Evolutionary conservation across 2,888 invertebrate species (phyloP).

Genomic region (Enchytraeus crypticus): DNA sequence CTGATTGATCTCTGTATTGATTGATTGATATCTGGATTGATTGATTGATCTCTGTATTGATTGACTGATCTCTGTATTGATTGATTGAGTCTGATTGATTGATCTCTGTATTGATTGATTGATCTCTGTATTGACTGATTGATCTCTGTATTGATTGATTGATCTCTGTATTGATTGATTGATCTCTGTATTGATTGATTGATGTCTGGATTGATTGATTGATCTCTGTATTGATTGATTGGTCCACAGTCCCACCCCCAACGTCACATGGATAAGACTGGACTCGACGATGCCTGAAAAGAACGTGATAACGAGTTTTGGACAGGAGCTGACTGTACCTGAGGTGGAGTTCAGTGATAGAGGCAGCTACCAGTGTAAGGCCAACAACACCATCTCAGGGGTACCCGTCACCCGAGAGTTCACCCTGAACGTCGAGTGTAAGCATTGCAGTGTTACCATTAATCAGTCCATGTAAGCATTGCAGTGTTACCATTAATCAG

Average conservation of each 20-base stretch:
- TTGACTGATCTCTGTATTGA: no score
- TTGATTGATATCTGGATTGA: no score
- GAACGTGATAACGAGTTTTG: background rate
- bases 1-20: no score
- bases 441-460: background rate
- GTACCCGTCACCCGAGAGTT: background rate
- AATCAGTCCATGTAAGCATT: background rate
- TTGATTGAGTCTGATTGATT: no score
- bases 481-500: background rate
- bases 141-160: no score
- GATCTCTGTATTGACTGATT: no score
- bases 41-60: no score
- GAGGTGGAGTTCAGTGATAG: slow-evolving; percentile 9
- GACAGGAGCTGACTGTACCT: slow-evolving; percentile 11
- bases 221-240: background rate
- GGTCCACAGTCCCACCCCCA: slow-evolving; percentile 14
- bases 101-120: no score
- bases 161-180: no score
- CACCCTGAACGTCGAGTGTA: slow-evolving; percentile 11
- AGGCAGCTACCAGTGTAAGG: slow-evolving; percentile 11
- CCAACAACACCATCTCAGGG: background rate
- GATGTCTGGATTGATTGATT: background rate
- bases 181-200: no score
- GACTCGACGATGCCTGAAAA: slow-evolving; percentile 5
- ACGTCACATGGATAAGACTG: slow-evolving; percentile 10